These are phyloP conservation scores for Hemicordylus capensis DNA, from an alignment of 2,113 vertebrate species.

Conservation along the genomic window DNA sequence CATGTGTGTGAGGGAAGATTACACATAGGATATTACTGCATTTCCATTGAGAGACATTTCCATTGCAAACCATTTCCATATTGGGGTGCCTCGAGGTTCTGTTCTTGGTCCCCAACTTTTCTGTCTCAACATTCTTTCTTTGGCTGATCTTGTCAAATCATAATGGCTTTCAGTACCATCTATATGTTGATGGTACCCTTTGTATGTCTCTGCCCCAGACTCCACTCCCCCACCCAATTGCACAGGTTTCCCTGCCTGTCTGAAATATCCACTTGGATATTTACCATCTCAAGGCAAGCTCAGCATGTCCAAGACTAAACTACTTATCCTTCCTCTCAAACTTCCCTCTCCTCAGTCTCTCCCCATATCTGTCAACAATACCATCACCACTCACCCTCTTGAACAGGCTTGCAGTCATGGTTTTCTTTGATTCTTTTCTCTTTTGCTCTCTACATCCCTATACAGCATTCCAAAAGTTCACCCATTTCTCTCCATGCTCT, in stretches of 20 bases:
- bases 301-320: background rate
- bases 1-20: background rate
- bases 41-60: too few species aligned
- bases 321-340: background rate
- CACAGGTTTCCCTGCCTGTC: background rate
- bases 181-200: background rate
- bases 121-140: too few species aligned
- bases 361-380: too few species aligned
- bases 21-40: background rate
- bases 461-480: too few species aligned
- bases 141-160: background rate
- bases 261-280: background rate
- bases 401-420: too few species aligned
- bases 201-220: background rate
- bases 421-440: too few species aligned
- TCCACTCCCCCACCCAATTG: background rate
- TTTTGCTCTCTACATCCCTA: too few species aligned
- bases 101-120: too few species aligned
- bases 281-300: background rate
- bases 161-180: background rate
- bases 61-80: too few species aligned
- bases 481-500: too few species aligned
- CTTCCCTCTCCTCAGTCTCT: background rate
- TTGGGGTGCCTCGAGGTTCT: too few species aligned
- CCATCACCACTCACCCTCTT: too few species aligned